Evolutionary conservation across 2,797 vertebrate species (phyloP).

Genomic region (Anomalospiza imberbis): DNA sequence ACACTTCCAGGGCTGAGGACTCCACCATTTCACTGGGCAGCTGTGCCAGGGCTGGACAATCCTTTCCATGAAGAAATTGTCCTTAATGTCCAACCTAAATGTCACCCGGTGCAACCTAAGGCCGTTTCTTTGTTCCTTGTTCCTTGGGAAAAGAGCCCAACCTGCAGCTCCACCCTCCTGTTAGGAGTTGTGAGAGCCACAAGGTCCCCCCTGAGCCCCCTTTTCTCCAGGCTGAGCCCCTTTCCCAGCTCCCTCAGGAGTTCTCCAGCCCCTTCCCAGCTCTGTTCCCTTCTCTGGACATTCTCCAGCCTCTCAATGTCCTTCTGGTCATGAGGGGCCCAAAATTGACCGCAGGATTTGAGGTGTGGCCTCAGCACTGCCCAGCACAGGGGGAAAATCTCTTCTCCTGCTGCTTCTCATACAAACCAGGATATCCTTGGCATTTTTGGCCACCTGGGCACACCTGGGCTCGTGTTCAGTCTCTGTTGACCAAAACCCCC

Average conservation of each 20-base stretch:
- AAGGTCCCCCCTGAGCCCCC: too few relatives aligned
- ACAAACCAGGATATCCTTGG: neutral
- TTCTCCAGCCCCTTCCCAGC: neutral
- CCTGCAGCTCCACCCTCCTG: neutral
- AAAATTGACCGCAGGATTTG: neutral
- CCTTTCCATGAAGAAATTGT: neutral
- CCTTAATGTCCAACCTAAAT: neutral
- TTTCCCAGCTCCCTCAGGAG: neutral
- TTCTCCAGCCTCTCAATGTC: fast-evolving
- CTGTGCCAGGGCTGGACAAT: neutral
- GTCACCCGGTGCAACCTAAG: fast-evolving
- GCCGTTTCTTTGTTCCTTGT: fast-evolving
- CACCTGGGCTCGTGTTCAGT: fast-evolving
- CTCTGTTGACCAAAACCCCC: neutral
- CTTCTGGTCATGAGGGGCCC: fast-evolving
- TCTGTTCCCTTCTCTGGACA: fast-evolving
- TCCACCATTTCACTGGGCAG: neutral
- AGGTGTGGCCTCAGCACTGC: neutral
- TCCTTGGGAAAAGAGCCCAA: neutral
- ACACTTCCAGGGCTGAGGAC: neutral
- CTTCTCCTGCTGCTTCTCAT: neutral
- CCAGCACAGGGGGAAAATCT: neutral
- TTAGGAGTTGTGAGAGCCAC: neutral
- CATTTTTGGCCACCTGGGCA: neutral
- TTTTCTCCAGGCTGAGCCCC: too few relatives aligned